These are phyloP conservation scores for Tridacna crocea DNA, from an alignment of 2,888 invertebrate species.

Conservation along the genomic window DNA sequence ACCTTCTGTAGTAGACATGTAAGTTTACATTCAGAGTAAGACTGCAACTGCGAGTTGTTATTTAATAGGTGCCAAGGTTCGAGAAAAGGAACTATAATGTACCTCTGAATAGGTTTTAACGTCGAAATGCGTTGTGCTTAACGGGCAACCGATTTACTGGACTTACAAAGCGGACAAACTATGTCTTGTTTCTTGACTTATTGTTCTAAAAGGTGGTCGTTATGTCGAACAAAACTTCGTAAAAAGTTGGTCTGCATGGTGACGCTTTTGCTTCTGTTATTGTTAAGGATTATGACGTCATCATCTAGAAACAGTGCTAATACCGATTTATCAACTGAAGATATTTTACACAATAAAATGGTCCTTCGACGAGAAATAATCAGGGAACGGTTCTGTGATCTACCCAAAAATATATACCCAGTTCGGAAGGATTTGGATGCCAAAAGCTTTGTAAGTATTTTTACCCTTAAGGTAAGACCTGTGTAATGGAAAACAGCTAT, in stretches of 20 bases:
- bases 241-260: not conserved
- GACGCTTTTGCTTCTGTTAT: not conserved
- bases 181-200: no score
- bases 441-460: constrained; percentile 1
- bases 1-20: no score
- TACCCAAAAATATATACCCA: not conserved
- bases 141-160: no score
- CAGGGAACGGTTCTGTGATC: not conserved
- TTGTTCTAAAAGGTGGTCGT: not conserved
- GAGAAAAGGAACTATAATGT: no score
- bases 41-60: no score
- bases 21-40: no score
- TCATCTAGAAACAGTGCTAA: not conserved
- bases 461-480: no score
- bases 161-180: no score
- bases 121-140: no score
- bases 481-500: no score
- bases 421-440: constrained; percentile 2
- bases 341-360: constrained; percentile 10
- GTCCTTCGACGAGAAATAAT: not conserved
- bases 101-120: no score
- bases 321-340: not conserved
- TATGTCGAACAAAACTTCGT: not conserved
- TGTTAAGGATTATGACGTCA: not conserved
- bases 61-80: no score